Percentiles rank a stretch among this genome's conserved stretches.
These are phyloP conservation scores for Dicyrtomina minuta DNA, from an alignment of 2,888 invertebrate genomes.

Conservation along the genomic window DNA sequence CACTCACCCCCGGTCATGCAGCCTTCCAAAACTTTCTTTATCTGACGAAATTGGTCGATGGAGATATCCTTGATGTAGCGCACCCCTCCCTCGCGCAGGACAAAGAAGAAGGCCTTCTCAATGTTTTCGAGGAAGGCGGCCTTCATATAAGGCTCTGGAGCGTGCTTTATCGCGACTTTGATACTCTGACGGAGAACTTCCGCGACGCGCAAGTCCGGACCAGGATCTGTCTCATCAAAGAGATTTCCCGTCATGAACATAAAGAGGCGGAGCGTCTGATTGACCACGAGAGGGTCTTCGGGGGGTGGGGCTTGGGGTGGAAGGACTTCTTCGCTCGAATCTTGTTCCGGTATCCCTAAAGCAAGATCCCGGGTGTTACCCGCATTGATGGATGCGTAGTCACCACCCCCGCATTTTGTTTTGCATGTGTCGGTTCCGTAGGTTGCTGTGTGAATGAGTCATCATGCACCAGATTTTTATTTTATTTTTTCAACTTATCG, in stretches of 20 bases:
- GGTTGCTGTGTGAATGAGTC: neutral
- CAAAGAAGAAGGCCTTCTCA: conserved; percentile 38
- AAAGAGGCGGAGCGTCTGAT: conserved; percentile 27
- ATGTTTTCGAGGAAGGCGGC: conserved; percentile 36
- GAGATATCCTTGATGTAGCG: conserved; percentile 33
- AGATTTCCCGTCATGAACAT: conserved; percentile 24
- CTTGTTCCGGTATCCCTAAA: too few species aligned
- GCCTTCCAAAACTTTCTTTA: conserved; percentile 24
- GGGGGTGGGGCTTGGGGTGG: neutral
- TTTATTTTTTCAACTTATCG: neutral
- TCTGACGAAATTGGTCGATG: conserved; percentile 21
- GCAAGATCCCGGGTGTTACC: neutral
- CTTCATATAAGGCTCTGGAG: conserved; percentile 26
- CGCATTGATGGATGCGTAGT: neutral
- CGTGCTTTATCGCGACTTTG: conserved; percentile 28
- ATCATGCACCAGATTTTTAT: neutral
- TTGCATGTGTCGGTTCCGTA: neutral
- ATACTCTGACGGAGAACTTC: conserved; percentile 34
- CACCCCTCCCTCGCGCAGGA: conserved; percentile 38
- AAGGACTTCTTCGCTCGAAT: neutral
- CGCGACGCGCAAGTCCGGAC: neutral
- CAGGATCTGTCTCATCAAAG: conserved; percentile 21
- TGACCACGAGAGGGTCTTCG: neutral
- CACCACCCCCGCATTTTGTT: neutral
- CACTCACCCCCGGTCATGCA: conserved; percentile 22